Base-by-base conservation (phyloP, 2,797 vertebrate genomes). In the Coreius guichenoti region DNA sequence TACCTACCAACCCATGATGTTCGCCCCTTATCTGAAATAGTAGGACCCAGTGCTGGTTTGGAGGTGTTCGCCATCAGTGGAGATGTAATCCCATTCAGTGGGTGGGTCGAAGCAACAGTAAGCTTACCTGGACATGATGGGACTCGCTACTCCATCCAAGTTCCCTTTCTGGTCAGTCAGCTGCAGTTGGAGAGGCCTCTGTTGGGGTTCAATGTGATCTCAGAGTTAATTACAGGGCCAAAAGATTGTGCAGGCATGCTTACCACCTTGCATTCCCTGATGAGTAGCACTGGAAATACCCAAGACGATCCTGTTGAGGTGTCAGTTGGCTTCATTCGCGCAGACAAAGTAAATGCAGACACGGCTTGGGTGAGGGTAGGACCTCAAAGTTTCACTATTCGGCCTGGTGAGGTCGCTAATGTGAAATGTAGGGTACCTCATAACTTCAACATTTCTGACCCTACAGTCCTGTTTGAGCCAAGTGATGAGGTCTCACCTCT, bases 1-100 rank as follows among this genome's bases (percentile, higher is more conserved):
- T 47, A 73, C n/a, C 43, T 45, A n/a, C 21, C 13, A 14, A 26
- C 23, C 47, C 13, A 47, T 73, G 70, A 26, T 17, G 70, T 45
- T 26, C 70, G 6, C 0, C 23, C 39, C 12, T 45, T 72, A 43
- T 72, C 36, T 43, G 39, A 72, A 45, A 72, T 72, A 61, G 68
- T 70, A 21, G 68, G 68, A 70, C 68, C 68, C 36, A 70, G 68
- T 43, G 68, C 19, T 70, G 36, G 68, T 43, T 4, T 70, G 68
- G 36, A 70, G 12, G 21, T 70, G 21, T n/a, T 33, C 23, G 56
- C 56, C 1, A 61, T 61, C 23, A 61, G n/a, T 26, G 68, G 36
- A 11, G 19, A 43, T 43, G 21, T 7, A 70, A 43, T 70, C 6
- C 68, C 68, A 70, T 70, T 70, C 1, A 70, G 11, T 9, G 68